Evolutionary conservation across 2,888 invertebrate species (phyloP), one percentile per base, ranked within the genome.

Genomic region (Platerodrilus igneus): DNA sequence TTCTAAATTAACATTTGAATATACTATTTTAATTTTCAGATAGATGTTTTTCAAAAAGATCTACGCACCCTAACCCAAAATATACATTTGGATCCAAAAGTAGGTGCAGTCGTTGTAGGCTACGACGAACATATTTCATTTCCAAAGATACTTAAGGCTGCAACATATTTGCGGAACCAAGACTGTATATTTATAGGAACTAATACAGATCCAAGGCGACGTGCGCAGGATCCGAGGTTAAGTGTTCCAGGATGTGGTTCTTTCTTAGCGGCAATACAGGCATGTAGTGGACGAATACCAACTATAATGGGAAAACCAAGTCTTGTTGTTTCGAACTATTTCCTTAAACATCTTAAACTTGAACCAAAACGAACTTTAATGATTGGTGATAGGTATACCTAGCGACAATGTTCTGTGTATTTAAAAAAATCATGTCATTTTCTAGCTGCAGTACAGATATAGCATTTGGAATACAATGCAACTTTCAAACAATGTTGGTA

Each of bases 241-340:
- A 72, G 78, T 5, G 71, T 80, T 27, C 76, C 77, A 42, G 90
- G 92, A 7, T 90, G 94, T 3, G 95, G 96, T 1, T 80, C 87
- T 36, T 76, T 96, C 40, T 89, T 97, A 0, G 75, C 78, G 39
- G 85, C 92, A 7, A 81, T 97, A 6, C 83, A 87, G 64, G 85
- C 86, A 5, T 87, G 88, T 51, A 78, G 90, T 0, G 84, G 83
- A 46, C 75, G 92, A 35, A 76, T 82, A 51, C 85, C 96, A 0
- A 65, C 80, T 4, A 75, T 93, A 1, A 76, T 96, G 56, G 96
- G 97, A 2, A 97, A 97, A 69, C 96, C 96, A 1, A 81, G 85
- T 64, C 73, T 79, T 2, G 84, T 82, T 56, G 85, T 94, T 47
- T 81, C 86, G 53, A 84, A 91, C 46, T 75, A 77, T 46, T 64